Evolutionary conservation across 2,113 vertebrate species (phyloP).

Genomic region (Ptilonorhynchus violaceus): DNA sequence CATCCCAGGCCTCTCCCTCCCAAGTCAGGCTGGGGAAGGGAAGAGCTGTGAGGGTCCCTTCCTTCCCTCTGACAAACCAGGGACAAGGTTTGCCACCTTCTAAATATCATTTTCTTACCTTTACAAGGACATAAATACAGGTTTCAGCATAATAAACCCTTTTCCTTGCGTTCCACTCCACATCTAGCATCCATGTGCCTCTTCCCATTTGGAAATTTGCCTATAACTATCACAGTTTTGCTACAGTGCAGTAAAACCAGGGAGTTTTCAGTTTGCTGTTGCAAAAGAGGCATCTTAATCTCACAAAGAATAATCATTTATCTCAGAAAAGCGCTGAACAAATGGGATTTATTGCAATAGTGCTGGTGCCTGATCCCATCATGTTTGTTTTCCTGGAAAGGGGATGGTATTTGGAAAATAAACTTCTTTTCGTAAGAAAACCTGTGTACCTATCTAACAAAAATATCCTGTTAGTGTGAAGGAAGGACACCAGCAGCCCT

Average conservation of each 20-base stretch:
- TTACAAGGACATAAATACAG: not conserved
- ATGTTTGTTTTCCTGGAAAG: not conserved
- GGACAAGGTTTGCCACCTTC: not conserved
- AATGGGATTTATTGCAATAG: not conserved
- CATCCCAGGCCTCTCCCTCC: not conserved
- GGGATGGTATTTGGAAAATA: not conserved
- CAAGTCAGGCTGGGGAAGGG: rapidly evolving
- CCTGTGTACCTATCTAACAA: not conserved
- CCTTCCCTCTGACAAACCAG: not conserved
- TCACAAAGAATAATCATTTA: not conserved
- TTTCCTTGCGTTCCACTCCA: not conserved
- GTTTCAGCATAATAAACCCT: not conserved
- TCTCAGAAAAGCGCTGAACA: not conserved
- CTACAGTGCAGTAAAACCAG: not conserved
- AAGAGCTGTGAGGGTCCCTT: not conserved
- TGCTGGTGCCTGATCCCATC: not conserved
- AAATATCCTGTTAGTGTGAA: not conserved
- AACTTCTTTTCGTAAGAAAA: not conserved
- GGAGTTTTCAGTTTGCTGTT: not conserved
- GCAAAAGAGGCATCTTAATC: not conserved
- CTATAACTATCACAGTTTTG: not conserved
- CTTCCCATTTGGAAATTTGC: not conserved
- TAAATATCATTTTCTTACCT: not conserved
- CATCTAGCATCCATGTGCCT: rapidly evolving
- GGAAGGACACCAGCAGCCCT: not conserved